phyloP scores from a whole-genome alignment of 1,140 invertebrate species.

The Drosophila tropicalis region DNA sequence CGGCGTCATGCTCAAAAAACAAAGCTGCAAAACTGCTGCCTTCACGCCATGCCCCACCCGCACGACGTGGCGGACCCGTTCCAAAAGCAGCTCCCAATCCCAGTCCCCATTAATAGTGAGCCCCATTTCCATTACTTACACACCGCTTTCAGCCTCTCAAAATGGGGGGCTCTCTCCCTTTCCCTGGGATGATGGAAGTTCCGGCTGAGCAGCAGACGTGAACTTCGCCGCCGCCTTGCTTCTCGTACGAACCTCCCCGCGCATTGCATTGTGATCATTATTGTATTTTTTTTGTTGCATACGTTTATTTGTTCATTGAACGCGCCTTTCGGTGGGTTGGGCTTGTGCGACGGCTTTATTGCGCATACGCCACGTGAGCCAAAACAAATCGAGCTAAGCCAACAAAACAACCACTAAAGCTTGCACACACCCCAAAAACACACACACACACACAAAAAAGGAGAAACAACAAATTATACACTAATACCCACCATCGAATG shows the following conservation, averaged over 20 bases:
- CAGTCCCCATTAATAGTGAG: slow-evolving; percentile 2
- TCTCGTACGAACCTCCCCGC: not conserved
- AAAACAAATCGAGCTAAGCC: not conserved
- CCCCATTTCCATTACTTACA: too few relatives aligned
- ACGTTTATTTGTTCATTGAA: slow-evolving; percentile 58
- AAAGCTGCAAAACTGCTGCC: slow-evolving; percentile 57
- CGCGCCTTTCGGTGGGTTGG: slow-evolving; percentile 52
- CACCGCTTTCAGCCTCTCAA: too few relatives aligned
- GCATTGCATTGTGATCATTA: slow-evolving; percentile 5
- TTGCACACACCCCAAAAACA: not conserved
- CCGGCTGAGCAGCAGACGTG: slow-evolving; percentile 65
- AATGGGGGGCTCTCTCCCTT: too few relatives aligned
- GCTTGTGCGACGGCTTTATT: slow-evolving; percentile 53
- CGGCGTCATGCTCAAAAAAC: slow-evolving; percentile 60
- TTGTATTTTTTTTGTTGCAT: slow-evolving; percentile 30
- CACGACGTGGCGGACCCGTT: slow-evolving; percentile 27
- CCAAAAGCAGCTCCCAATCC: slow-evolving; percentile 30
- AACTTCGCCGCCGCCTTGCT: slow-evolving; percentile 14
- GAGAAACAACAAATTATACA: slow-evolving; percentile 10
- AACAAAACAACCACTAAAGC: not conserved
- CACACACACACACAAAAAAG: slow-evolving; percentile 35
- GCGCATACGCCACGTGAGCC: slow-evolving; percentile 73
- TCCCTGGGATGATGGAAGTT: slow-evolving; percentile 45
- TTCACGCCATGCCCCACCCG: slow-evolving; percentile 47
- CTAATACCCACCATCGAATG: slow-evolving; percentile 57